A percentile compares a stretch with the other conserved stretches of the same genome.
Evolutionary conservation across 1,140 invertebrate genomes (phyloP).

Genomic region (Drosophila jambulina): DNA sequence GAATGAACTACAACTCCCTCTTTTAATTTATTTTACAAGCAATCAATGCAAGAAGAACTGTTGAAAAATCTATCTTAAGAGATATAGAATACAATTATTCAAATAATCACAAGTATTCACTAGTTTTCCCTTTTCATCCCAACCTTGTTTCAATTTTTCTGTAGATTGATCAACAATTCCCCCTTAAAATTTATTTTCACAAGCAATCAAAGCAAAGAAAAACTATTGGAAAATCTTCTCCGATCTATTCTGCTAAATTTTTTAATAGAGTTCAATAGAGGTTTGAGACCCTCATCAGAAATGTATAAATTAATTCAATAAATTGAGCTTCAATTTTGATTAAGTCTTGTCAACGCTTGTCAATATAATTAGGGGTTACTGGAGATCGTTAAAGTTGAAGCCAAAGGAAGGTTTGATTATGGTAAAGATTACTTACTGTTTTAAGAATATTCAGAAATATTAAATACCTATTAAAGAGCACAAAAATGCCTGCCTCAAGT

Average conservation of each 20-base stretch:
- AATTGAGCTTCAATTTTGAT: constrained; percentile 15
- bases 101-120: not conserved
- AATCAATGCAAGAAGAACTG: too few relatives aligned
- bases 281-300: constrained; percentile 18
- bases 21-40: too few relatives aligned
- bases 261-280: constrained; percentile 26
- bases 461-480: too few relatives aligned
- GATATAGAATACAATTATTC: not conserved
- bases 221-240: not conserved
- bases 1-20: not conserved
- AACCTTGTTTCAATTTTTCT: not conserved
- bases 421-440: not conserved
- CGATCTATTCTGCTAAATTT: not conserved
- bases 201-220: not conserved
- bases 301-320: constrained; percentile 22
- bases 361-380: constrained; percentile 13
- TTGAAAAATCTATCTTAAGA: too few relatives aligned
- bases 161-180: not conserved
- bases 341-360: constrained; percentile 9
- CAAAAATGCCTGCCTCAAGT: not conserved
- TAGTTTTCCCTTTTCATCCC: not conserved
- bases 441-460: not conserved
- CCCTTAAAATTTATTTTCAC: not conserved
- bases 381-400: not conserved
- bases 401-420: not conserved